These are phyloP conservation scores for Centropyge bicolor DNA, from an alignment of 2,797 vertebrate genomes.

Conservation along the genomic window DNA sequence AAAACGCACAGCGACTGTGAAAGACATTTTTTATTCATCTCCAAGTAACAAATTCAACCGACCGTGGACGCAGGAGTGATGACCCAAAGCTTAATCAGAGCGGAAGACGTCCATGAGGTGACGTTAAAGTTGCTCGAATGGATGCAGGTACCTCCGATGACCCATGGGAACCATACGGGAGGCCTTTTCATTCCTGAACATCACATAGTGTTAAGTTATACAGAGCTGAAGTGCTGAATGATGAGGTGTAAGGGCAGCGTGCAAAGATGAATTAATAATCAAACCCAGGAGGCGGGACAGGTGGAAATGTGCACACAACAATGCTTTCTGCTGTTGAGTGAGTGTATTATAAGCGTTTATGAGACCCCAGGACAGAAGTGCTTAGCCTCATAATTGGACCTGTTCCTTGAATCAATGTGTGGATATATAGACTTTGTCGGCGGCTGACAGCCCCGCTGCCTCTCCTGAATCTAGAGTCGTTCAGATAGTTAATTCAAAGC, in stretches of 20 bases:
- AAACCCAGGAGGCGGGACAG: conserved; percentile 1
- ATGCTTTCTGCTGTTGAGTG: neutral
- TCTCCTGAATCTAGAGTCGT: conserved; percentile 57
- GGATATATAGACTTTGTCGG: conserved; percentile 51
- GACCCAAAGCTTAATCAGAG: conserved; percentile 19
- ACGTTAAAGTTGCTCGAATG: conserved; percentile 16
- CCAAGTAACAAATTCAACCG: conserved; percentile 27
- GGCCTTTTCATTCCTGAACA: conserved; percentile 12
- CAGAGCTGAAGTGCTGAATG: neutral
- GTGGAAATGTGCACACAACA: conserved; percentile 9
- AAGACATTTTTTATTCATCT: conserved; percentile 36
- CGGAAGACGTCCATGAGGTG: conserved; percentile 17
- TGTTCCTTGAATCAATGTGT: conserved; percentile 47
- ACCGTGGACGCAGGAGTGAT: conserved; percentile 3
- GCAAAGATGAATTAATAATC: conserved; percentile 32
- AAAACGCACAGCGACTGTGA: conserved; percentile 8
- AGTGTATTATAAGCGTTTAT: conserved; percentile 29
- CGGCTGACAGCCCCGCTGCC: conserved; percentile 46
- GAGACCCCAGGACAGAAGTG: conserved; percentile 30
- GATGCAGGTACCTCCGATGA: conserved; percentile 14
- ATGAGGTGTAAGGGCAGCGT: conserved; percentile 14
- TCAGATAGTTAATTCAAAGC: conserved; percentile 59
- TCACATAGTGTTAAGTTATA: neutral
- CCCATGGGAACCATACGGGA: conserved; percentile 2
- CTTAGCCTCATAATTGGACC: conserved; percentile 50